Evolutionary conservation across 1,140 invertebrate genomes (phyloP), one percentile per base, ranked within the genome.

Genomic region (Dermatophagoides farinae): DNA sequence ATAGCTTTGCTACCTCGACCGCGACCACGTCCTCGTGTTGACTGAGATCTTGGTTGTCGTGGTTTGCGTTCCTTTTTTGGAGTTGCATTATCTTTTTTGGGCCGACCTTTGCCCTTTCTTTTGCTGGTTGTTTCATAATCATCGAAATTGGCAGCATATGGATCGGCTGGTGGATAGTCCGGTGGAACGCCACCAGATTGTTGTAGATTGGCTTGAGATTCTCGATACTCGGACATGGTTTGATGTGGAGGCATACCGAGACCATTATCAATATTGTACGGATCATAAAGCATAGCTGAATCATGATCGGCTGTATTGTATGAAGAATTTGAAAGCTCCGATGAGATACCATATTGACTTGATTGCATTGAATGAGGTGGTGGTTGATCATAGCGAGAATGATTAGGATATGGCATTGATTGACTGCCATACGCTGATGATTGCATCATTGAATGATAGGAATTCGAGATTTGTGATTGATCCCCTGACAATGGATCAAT

Each of bases 51-150:
- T 18, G 64, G 61, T 23, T 31, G 31, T 23, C 64, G 57, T 20
- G 64, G 64, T 46, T 65, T 65, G 22, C 62, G 57, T 39, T 65
- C 64, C 47, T 64, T 65, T 31, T 65, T 65, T 37, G 57, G 43
- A n/a, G 53, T 16, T 12, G n/a, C 12, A 9, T 47, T 20, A 44
- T 62, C 64, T 53, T 65, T 65, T 31, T 64, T 64, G 11, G 64
- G 61, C 14, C 64, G 40, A 43, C 64, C 61, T 58, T 65, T 65
- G 9, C 51, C 61, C 18, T 62, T 63, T 39, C 52, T 38, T 49
- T 62, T 63, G 14, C 31, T 41, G 14, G 62, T 54, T 14, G 61
- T 64, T 43, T 65, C 64, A 49, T 22, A 52, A 53, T 64, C 62
- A 31, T 62, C 62, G 41, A 63, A 64, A 23, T 63, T 63, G 37